phyloP scores from a whole-genome alignment of 2,888 invertebrate genomes.

The Ichneumoninae sp. region DNA sequence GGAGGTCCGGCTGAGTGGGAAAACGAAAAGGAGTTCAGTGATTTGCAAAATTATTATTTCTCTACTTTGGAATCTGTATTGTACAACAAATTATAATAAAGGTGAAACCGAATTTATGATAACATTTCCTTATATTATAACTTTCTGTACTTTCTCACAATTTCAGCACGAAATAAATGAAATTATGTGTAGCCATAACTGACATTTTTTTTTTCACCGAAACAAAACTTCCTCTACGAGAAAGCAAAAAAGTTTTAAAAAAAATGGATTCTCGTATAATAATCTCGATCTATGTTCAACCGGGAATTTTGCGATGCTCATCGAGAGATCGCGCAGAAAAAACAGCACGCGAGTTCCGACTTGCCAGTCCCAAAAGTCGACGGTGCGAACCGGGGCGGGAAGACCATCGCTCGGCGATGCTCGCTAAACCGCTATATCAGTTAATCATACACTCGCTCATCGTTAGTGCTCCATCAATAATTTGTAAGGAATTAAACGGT shows the following conservation, averaged over 20 bases:
- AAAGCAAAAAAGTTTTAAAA: background rate
- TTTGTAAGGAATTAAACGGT: conserved; percentile 31
- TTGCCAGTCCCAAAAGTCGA: background rate
- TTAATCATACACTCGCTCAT: background rate
- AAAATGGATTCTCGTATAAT: too few species aligned
- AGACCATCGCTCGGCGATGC: conserved; percentile 7
- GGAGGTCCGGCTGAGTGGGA: background rate
- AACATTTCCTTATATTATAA: background rate
- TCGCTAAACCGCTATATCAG: background rate
- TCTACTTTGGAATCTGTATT: too few species aligned
- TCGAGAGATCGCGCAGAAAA: background rate
- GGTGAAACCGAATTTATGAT: background rate
- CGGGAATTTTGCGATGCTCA: too few species aligned
- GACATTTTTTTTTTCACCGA: background rate
- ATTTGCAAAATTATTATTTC: too few species aligned
- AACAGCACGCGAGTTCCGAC: background rate
- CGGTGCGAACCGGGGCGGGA: conserved; percentile 6
- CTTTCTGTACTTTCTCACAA: background rate
- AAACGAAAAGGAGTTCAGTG: background rate
- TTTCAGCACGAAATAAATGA: background rate
- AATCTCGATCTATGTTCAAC: too few species aligned
- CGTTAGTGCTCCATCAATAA: conserved; percentile 32
- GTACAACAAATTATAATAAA: background rate
- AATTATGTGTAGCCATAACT: background rate
- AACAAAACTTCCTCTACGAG: background rate